phyloP scores from a whole-genome alignment of 2,113 vertebrate genomes.

The Sceloporus tristichus region DNA sequence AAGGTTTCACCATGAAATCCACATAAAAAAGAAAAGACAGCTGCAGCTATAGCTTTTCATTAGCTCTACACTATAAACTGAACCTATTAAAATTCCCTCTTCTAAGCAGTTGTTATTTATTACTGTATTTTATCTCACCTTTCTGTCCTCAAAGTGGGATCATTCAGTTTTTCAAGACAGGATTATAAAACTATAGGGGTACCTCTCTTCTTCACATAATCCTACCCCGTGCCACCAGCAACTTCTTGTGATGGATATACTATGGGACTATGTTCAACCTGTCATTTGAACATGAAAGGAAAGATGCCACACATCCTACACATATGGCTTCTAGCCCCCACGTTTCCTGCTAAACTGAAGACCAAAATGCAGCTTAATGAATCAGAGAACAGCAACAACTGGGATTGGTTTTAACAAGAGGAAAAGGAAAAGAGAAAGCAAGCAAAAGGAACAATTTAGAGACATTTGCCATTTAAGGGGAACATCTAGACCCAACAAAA shows the following conservation, averaged over 20 bases:
- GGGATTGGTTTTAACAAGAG: neutral
- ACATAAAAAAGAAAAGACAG: neutral
- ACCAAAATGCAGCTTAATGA: neutral
- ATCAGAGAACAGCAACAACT: neutral
- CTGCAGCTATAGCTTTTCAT: neutral
- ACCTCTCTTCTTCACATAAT: neutral
- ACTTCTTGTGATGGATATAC: neutral
- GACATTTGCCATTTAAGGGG: neutral
- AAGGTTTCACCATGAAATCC: neutral
- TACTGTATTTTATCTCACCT: neutral
- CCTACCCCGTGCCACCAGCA: neutral
- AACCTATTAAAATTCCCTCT: neutral
- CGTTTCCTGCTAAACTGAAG: neutral
- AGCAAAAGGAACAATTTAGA: neutral
- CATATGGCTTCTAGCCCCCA: neutral
- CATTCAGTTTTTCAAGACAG: neutral
- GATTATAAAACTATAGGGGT: neutral
- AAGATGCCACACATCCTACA: neutral
- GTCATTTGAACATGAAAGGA: neutral
- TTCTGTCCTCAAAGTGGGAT: neutral
- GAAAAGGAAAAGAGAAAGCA: neutral
- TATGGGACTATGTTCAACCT: neutral
- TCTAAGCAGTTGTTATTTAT: neutral
- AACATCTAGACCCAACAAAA: neutral
- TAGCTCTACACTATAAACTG: neutral